Evolutionary conservation across 35 echinoderm and acorn worm genomes (phyloP), one percentile per base, ranked within the genome.

Genomic region (Eucidaris tribuloides): DNA sequence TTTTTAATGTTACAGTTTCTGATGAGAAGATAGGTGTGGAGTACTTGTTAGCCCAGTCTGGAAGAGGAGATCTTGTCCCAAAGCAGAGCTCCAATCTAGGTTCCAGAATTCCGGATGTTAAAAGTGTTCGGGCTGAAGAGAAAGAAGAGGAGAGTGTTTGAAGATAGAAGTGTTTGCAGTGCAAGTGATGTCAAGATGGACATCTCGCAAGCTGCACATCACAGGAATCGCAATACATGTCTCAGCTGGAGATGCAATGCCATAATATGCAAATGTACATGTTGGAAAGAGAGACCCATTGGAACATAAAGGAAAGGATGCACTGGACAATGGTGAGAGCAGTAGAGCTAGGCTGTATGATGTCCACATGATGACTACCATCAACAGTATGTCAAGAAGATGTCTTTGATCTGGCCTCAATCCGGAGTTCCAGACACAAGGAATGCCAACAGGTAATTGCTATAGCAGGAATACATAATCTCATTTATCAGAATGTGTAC

Each of bases 211-310:
- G n/a, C n/a, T n/a, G n/a, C n/a, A n/a, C n/a, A n/a, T n/a, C n/a
- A n/a, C n/a, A n/a, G n/a, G n/a, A n/a, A n/a, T n/a, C n/a, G n/a
- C n/a, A n/a, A n/a, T n/a, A n/a, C n/a, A n/a, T n/a, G n/a, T n/a
- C n/a, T n/a, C n/a, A n/a, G 64, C 25, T 74, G 6, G 15, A 85
- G 62, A 45, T 72, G 63, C 5, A 85, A 85, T 85, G 62, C 82
- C 37, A 0, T 85, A 4, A 72, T 35, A 74, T 45, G 54, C 82
- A 85, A 46, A 85, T 85, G 82, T 85, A 85, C 65, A 37, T 85
- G 14, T 45, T 85, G 22, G 64, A 85, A 34, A 65, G 82, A 20
- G 31, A 22, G 0, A 45, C 82, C 2, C 13, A 65, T 18, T 85
- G 82, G 82, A 85, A 0, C 46, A 72, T 24, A 15, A 46, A 6